phyloP scores from a whole-genome alignment of 2,888 invertebrate species.

The Scrobipalpa costella region DNA sequence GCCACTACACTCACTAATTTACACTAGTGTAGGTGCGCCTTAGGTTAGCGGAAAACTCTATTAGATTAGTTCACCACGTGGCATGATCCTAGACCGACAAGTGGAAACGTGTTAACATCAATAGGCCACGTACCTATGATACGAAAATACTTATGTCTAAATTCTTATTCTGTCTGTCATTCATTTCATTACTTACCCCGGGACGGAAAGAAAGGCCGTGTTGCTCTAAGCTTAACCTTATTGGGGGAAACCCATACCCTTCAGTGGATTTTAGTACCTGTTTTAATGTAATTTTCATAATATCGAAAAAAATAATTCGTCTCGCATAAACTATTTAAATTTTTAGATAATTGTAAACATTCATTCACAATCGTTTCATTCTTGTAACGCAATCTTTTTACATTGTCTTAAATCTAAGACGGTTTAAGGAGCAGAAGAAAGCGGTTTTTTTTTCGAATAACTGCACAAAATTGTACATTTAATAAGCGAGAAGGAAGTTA shows the following conservation, averaged over 20 bases:
- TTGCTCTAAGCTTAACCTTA: too few relatives aligned
- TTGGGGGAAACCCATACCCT: too few relatives aligned
- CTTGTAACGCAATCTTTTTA: not conserved
- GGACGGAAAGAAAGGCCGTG: too few relatives aligned
- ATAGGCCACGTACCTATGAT: not conserved
- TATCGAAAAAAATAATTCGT: too few relatives aligned
- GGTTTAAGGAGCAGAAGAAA: not conserved
- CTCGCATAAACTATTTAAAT: too few relatives aligned
- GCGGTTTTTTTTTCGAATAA: not conserved
- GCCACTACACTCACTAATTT: constrained; percentile 67
- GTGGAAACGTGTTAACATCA: constrained; percentile 14
- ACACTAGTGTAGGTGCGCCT: constrained; percentile 43
- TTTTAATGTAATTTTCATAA: too few relatives aligned
- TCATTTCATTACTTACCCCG: too few relatives aligned
- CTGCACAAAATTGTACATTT: constrained; percentile 44
- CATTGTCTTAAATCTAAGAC: not conserved
- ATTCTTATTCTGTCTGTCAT: too few relatives aligned
- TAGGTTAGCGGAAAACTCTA: constrained; percentile 33
- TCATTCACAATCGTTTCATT: not conserved
- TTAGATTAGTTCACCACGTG: constrained; percentile 28
- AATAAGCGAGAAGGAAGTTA: constrained; percentile 65
- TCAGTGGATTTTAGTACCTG: too few relatives aligned
- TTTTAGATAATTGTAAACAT: too few relatives aligned
- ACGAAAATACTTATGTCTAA: too few relatives aligned
- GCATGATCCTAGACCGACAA: not conserved